Conservation (phyloP, 2,797 vertebrate genomes). For the Brachyalestes nurse region DNA sequence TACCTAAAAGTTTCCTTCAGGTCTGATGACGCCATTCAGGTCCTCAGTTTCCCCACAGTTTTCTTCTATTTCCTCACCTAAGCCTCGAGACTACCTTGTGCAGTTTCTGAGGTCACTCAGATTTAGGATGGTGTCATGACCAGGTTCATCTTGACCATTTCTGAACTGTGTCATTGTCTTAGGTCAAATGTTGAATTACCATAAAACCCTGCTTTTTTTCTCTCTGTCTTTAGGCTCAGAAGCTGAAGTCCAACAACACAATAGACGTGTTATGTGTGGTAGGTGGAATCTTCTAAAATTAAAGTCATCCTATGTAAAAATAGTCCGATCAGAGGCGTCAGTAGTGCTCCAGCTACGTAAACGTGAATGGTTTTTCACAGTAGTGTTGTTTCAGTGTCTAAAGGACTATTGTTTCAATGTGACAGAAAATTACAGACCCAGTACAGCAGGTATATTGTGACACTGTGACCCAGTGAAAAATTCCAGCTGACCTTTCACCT, state of each 20-base stretch:
- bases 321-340: not conserved
- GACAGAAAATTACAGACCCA: conserved; percentile 8
- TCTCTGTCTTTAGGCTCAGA: conserved; percentile 84
- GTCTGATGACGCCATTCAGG: conserved; percentile 7
- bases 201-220: not conserved
- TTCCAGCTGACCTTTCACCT: conserved; percentile 55
- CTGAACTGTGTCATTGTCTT: not conserved
- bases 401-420: not conserved
- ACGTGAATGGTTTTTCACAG: not conserved
- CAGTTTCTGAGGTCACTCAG: not conserved
- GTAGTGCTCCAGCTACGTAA: not conserved
- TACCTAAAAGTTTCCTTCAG: not conserved
- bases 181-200: not conserved
- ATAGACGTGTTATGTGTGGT: conserved; percentile 78
- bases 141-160: not conserved
- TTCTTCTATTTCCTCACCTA: not conserved
- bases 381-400: not conserved
- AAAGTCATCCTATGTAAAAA: not conserved
- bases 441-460: conserved; percentile 32
- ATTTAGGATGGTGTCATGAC: not conserved
- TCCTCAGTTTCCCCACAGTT: not conserved
- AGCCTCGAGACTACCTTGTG: not conserved
- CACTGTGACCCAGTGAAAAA: conserved; percentile 41
- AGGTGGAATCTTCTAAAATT: conserved; percentile 41
- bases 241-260: conserved; percentile 87